These are phyloP conservation scores for Ceratitis capitata DNA, from an alignment of 1,140 invertebrate species.

Conservation along the genomic window DNA sequence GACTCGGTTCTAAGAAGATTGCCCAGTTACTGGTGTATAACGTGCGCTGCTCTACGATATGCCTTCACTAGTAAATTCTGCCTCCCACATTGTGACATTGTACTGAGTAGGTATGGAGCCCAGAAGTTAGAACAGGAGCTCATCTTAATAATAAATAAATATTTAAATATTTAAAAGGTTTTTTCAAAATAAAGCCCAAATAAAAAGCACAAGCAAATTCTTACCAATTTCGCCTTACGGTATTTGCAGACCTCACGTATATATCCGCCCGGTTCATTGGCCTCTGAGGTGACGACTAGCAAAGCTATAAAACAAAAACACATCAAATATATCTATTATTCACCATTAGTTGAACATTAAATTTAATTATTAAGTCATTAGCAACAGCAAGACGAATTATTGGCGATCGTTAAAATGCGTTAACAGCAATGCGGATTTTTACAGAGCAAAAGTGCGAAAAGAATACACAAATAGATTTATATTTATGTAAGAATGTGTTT, in stretches of 20 bases:
- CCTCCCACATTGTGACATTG: too few species aligned
- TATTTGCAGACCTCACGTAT: conserved; percentile 57
- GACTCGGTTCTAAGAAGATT: too few species aligned
- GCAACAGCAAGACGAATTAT: neutral
- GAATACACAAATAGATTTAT: neutral
- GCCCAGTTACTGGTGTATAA: too few species aligned
- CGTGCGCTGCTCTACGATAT: too few species aligned
- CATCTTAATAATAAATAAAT: too few species aligned
- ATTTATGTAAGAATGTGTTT: neutral
- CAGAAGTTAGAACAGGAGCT: too few species aligned
- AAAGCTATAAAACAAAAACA: conserved; percentile 46
- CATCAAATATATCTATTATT: neutral
- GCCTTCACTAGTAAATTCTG: too few species aligned
- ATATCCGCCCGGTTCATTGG: conserved; percentile 52
- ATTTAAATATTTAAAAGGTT: too few species aligned
- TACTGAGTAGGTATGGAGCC: too few species aligned
- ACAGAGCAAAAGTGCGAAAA: neutral
- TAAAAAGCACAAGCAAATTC: too few species aligned
- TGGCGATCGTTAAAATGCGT: neutral
- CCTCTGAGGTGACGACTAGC: conserved; percentile 40
- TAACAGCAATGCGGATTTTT: neutral
- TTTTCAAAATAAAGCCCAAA: too few species aligned
- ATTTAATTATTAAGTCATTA: neutral
- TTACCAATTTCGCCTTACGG: conserved; percentile 54
- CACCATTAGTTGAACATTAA: neutral